A percentile compares a stretch with the other conserved stretches of the same genome.
These are phyloP conservation scores for Takifugu flavidus DNA, from an alignment of 2,113 vertebrate genomes.

Conservation along the genomic window DNA sequence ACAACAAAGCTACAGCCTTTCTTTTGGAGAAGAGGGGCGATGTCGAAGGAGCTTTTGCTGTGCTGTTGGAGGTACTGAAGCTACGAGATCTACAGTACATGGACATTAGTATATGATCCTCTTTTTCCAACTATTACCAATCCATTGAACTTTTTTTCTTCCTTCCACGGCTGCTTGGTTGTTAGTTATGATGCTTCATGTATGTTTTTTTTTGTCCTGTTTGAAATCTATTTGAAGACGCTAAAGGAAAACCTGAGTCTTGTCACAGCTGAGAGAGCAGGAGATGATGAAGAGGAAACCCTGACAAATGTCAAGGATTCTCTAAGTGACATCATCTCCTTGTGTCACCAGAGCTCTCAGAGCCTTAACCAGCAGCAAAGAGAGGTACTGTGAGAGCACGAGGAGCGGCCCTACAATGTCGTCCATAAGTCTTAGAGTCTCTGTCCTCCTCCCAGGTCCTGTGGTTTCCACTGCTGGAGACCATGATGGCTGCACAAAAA, in stretches of 20 bases:
- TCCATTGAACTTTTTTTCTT: no score
- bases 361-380: slow-evolving; percentile 85
- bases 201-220: background rate
- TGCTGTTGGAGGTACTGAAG: slow-evolving; percentile 83
- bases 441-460: slow-evolving; percentile 73
- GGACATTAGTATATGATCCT: background rate
- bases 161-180: no score
- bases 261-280: background rate
- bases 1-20: slow-evolving; percentile 84
- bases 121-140: no score
- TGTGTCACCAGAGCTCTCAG: slow-evolving; percentile 89
- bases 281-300: slow-evolving; percentile 15
- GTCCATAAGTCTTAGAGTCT: background rate
- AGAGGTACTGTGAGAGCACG: slow-evolving; percentile 77
- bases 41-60: slow-evolving; percentile 84
- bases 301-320: slow-evolving; percentile 77
- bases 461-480: slow-evolving; percentile 93
- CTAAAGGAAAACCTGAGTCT: slow-evolving; percentile 64
- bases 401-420: no score
- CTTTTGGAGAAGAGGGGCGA: slow-evolving; percentile 93
- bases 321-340: slow-evolving; percentile 80
- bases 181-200: no score
- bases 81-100: background rate
- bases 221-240: slow-evolving; percentile 46
- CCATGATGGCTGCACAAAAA: slow-evolving; percentile 95